Evolutionary conservation across 2,797 vertebrate genomes (phyloP).

Genomic region (Hipposideros larvatus): DNA sequence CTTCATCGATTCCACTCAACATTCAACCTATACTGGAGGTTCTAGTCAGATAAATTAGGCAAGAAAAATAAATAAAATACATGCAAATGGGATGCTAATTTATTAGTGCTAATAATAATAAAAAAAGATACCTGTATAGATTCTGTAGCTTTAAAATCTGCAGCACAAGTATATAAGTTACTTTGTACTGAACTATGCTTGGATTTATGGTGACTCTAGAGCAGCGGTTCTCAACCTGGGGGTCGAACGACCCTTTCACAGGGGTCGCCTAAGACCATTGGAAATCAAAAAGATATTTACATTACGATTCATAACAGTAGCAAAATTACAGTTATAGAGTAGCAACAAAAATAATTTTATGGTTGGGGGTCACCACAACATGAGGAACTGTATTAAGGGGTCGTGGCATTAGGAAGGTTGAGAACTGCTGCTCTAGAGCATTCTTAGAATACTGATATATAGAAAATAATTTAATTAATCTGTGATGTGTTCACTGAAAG

Average conservation of each 20-base stretch:
- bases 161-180: not conserved
- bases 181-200: not conserved
- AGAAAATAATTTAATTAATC: slow-evolving; percentile 9
- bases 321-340: too few species aligned
- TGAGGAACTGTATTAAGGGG: too few species aligned
- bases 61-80: not conserved
- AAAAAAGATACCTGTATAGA: not conserved
- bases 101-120: not conserved
- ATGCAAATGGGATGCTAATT: not conserved
- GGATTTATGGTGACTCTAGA: not conserved
- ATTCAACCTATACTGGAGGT: not conserved
- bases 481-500: not conserved
- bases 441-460: not conserved
- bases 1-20: not conserved
- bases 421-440: not conserved
- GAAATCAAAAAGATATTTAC: too few species aligned
- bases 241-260: too few species aligned
- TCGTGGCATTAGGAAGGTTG: too few species aligned
- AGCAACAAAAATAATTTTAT: too few species aligned
- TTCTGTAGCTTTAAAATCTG: not conserved
- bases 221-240: too few species aligned
- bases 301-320: too few species aligned
- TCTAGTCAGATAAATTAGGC: not conserved
- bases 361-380: too few species aligned
- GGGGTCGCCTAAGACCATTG: too few species aligned